A percentile compares a stretch with the other conserved stretches of the same genome.
phyloP scores from a whole-genome alignment of 2,797 vertebrate species.

The Silurus lanzhouensis region DNA sequence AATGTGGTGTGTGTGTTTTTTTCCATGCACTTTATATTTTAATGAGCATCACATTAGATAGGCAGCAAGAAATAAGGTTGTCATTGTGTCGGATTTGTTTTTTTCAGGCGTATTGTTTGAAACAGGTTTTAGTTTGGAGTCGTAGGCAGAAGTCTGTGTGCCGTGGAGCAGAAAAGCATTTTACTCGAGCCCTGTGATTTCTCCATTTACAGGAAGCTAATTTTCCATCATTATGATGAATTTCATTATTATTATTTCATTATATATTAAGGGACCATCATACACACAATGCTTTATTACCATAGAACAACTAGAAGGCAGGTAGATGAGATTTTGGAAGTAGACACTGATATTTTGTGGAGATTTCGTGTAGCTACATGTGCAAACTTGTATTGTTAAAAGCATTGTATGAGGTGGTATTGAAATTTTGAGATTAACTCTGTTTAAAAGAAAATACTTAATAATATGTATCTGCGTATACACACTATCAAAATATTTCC shows the following conservation, averaged over 20 bases:
- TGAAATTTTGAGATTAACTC: too few relatives aligned
- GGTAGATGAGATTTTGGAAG: background rate
- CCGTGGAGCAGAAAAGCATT: slow-evolving; percentile 59
- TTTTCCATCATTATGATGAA: background rate
- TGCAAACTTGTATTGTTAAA: background rate
- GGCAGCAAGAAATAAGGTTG: slow-evolving; percentile 60
- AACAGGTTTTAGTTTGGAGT: slow-evolving; percentile 65
- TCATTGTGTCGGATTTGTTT: slow-evolving; percentile 27
- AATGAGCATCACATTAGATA: slow-evolving; percentile 67
- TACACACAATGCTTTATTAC: background rate
- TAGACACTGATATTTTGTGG: background rate
- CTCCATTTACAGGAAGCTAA: slow-evolving; percentile 60
- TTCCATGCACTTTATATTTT: slow-evolving; percentile 70
- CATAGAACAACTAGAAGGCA: background rate
- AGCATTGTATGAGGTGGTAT: too few relatives aligned
- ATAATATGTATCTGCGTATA: too few relatives aligned
- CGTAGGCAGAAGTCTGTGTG: slow-evolving; percentile 71
- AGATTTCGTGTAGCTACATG: background rate
- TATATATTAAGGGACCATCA: slow-evolving; percentile 55
- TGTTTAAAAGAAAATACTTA: too few relatives aligned
- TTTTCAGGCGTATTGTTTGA: slow-evolving; percentile 22
- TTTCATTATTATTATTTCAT: slow-evolving; percentile 24
- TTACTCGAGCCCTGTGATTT: slow-evolving; percentile 67
- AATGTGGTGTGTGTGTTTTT: slow-evolving; percentile 24
- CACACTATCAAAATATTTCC: too few relatives aligned